Percentiles rank a stretch among this genome's conserved stretches.
phyloP scores from a whole-genome alignment of 2,888 invertebrate species.

The Mystacides longicornis region DNA sequence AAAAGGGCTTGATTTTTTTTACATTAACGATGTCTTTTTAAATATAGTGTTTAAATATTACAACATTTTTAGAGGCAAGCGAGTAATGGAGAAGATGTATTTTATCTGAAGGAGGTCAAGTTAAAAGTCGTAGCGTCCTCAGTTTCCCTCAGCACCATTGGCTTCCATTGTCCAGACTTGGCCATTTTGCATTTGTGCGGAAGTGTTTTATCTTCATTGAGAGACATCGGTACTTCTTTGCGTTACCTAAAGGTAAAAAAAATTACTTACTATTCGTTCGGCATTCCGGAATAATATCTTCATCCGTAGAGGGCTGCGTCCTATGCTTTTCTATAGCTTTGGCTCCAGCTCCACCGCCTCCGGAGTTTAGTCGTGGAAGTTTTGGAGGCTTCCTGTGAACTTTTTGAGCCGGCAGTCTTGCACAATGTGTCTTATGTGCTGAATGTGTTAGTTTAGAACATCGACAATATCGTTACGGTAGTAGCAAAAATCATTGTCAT shows the following conservation, averaged over 20 bases:
- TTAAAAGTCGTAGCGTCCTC: constrained; percentile 59
- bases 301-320: too few relatives aligned
- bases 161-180: constrained; percentile 55
- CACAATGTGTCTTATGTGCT: too few relatives aligned
- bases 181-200: constrained; percentile 57
- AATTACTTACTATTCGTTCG: too few relatives aligned
- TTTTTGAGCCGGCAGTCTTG: too few relatives aligned
- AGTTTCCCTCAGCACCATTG: constrained; percentile 55
- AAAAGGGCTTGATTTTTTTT: constrained; percentile 22
- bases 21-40: not conserved
- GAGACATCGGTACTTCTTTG: constrained; percentile 62
- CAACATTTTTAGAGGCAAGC: constrained; percentile 37
- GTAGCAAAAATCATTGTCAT: too few relatives aligned
- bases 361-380: too few relatives aligned
- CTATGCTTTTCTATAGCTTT: too few relatives aligned
- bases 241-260: constrained; percentile 46
- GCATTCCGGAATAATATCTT: too few relatives aligned
- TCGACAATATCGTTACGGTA: too few relatives aligned
- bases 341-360: too few relatives aligned
- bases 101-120: constrained; percentile 49
- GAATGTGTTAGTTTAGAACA: too few relatives aligned
- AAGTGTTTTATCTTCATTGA: constrained; percentile 56
- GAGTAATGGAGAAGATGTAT: constrained; percentile 41
- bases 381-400: too few relatives aligned
- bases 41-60: not conserved